Base-by-base conservation (phyloP, 2,113 vertebrate genomes). In the Ptilorrhoa leucosticta region DNA sequence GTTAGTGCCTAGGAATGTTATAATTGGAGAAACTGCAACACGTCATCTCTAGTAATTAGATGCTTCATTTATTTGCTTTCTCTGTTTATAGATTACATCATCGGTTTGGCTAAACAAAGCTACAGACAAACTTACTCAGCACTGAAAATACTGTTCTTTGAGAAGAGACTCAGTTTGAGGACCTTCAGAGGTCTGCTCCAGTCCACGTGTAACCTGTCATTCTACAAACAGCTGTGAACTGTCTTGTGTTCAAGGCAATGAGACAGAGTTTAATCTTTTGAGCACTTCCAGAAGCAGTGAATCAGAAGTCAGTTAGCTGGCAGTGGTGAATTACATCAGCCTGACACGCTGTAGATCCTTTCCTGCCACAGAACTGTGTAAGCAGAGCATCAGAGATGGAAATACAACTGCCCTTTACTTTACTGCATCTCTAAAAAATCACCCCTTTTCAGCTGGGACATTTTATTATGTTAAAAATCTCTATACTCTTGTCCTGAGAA, bases 261-360 rank as follows among this genome's bases (percentile, higher is more conserved):
- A 75, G 42, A 57, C 24, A n/a, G 30, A 47, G 17, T 54, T 65
- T 20, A 40, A 28, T 40, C 30, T 40, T 31, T 30, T n/a, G 30
- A 56, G 50, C 30, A 56, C 18, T 40, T 69, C 30, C 42, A 65
- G 42, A 48, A 48, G 50, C 19, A 57, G 16, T 16, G 35, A 35
- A 65, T 35, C 35, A 75, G 60, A 85, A 75, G 42, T 48, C 42
- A 24, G 50, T 57, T 40, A 48, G n/a, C 12, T 48, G 50, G 10
- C 28, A 28, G n/a, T 24, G 60, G 23, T 57, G 42, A 24, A 57
- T 66, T 35, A 35, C 35, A 42, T 40, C 51, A 48, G 30, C 28
- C 28, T 39, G 28, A 47, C 15, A 15, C 3, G 23, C 23, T 0
- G 0, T 6, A 47, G 69, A n/a, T 24, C 30, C 19, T 15, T 48